Conservation (phyloP, 2,888 invertebrate species). For the Alloscopus bannaensis region DNA sequence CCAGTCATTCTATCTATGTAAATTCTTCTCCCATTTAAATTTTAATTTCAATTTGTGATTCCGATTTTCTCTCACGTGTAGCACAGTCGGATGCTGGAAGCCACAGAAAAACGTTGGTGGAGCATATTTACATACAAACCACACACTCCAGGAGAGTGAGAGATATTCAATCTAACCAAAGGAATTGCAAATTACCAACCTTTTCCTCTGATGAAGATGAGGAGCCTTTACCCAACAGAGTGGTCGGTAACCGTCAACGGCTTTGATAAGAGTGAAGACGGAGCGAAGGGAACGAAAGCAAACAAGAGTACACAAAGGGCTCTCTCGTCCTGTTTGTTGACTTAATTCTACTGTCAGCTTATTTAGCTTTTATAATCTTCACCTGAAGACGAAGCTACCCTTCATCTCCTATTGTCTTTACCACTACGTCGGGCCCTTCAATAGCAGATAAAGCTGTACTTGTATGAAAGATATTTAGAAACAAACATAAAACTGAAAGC, state of each 20-base stretch:
- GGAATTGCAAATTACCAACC: constrained; percentile 25
- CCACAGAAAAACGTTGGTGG: too few species aligned
- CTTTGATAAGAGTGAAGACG: too few species aligned
- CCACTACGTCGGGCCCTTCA: background rate
- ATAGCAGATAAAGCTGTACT: background rate
- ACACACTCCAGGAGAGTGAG: background rate
- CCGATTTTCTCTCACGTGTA: constrained; percentile 31
- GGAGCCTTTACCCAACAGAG: too few species aligned
- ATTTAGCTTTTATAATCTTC: constrained; percentile 34
- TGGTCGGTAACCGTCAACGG: too few species aligned
- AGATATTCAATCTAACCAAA: background rate
- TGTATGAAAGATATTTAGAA: background rate
- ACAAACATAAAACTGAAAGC: too few species aligned
- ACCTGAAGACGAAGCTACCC: constrained; percentile 7
- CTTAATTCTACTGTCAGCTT: constrained; percentile 11
- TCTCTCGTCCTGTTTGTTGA: constrained; percentile 20
- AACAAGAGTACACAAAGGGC: background rate
- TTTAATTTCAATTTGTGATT: constrained; percentile 56
- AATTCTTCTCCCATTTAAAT: constrained; percentile 44
- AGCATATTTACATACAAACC: too few species aligned
- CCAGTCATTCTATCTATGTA: constrained; percentile 28
- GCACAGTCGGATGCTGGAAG: too few species aligned
- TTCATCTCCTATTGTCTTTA: constrained; percentile 7
- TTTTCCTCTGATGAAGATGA: constrained; percentile 29
- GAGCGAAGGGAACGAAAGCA: too few species aligned